Conservation (phyloP, 1,140 invertebrate genomes). For the Oryctes rhinoceros region DNA sequence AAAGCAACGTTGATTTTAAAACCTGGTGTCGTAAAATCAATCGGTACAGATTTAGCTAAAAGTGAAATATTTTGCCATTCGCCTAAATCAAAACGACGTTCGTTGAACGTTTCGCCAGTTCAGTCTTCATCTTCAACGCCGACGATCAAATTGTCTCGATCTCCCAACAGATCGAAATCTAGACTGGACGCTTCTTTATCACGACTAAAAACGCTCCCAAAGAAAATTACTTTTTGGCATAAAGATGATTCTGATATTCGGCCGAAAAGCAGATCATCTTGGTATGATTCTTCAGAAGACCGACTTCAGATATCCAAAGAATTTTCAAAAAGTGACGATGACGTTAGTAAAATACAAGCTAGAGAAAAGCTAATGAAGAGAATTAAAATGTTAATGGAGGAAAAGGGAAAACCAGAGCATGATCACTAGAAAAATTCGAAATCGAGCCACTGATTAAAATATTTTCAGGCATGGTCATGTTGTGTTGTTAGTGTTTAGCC, state of each 20-base stretch:
- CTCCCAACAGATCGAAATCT: constrained; percentile 47
- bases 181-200: constrained; percentile 37
- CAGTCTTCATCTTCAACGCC: constrained; percentile 19
- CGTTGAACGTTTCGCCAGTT: constrained; percentile 18
- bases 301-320: constrained; percentile 37
- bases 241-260: constrained; percentile 37
- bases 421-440: constrained; percentile 28
- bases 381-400: constrained; percentile 38
- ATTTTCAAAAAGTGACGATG: constrained; percentile 43
- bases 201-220: constrained; percentile 36
- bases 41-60: constrained; percentile 49
- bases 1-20: constrained; percentile 58
- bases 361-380: constrained; percentile 29
- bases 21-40: constrained; percentile 56
- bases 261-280: constrained; percentile 36
- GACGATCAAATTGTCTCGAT: background rate
- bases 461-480: constrained; percentile 40
- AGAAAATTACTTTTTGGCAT: constrained; percentile 43
- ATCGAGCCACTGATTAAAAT: constrained; percentile 27
- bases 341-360: constrained; percentile 28
- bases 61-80: constrained; percentile 53
- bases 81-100: constrained; percentile 53
- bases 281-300: constrained; percentile 39
- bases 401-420: constrained; percentile 28
- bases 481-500: constrained; percentile 33